A percentile compares a stretch with the other conserved stretches of the same genome.
Conservation (phyloP, 2,797 vertebrate species). For the Pangasius sanitwongsei region DNA sequence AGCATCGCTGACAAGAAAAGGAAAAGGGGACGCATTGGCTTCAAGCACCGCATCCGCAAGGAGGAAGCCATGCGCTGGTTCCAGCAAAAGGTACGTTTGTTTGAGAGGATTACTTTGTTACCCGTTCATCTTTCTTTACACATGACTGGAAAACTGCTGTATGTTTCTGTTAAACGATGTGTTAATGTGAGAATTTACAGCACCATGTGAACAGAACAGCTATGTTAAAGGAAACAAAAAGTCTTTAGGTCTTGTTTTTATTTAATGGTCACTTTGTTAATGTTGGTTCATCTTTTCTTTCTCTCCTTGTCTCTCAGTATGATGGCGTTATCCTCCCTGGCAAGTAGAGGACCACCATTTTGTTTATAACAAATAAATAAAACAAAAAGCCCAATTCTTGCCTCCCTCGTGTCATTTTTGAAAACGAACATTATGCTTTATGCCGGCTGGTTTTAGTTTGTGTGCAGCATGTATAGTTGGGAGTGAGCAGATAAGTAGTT, state of each 20-base stretch:
- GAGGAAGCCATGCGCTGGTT: conserved; percentile 99
- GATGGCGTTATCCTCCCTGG: conserved; percentile 99
- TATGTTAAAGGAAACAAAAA: neutral
- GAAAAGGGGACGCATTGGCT: conserved; percentile 92
- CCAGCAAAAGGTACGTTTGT: conserved; percentile 89
- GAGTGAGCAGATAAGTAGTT: neutral
- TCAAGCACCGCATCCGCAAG: conserved; percentile 96
- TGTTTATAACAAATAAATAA: conserved; percentile 81
- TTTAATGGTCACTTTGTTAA: neutral
- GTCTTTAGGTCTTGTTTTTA: neutral
- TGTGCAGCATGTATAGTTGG: neutral
- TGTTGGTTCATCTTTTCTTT: neutral
- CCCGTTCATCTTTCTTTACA: too few species aligned
- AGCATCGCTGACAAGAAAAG: conserved; percentile 98
- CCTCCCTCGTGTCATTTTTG: neutral
- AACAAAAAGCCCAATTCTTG: conserved; percentile 57
- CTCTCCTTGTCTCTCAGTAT: conserved; percentile 78
- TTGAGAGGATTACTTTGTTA: neutral
- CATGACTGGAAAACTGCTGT: neutral
- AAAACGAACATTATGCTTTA: neutral
- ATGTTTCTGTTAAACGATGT: neutral
- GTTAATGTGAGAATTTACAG: too few species aligned
- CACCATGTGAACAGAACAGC: neutral
- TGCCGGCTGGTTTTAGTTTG: neutral
- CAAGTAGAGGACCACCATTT: conserved; percentile 83